These are phyloP conservation scores for Emydocephalus ijimae DNA, from an alignment of 2,113 vertebrate genomes.

Conservation along the genomic window DNA sequence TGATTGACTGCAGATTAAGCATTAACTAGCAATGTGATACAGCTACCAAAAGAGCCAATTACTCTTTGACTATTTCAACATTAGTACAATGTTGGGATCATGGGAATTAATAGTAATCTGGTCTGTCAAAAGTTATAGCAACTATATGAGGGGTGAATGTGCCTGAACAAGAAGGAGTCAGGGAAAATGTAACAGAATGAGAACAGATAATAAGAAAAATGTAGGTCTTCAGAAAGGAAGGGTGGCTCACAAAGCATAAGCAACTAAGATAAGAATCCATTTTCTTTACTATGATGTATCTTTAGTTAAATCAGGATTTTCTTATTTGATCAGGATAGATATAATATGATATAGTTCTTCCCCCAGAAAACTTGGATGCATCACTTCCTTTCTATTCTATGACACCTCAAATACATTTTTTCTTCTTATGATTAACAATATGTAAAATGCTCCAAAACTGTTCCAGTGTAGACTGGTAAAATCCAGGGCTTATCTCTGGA, in stretches of 20 bases:
- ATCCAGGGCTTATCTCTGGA: slow-evolving; percentile 18
- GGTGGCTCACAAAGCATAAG: neutral
- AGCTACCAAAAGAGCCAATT: neutral
- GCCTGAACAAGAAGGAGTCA: neutral
- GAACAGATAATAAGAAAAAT: neutral
- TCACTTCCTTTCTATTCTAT: slow-evolving; percentile 6
- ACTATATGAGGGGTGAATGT: neutral
- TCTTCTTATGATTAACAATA: slow-evolving; percentile 7
- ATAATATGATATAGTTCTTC: neutral
- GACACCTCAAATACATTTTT: neutral
- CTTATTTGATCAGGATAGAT: neutral
- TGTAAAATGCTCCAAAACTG: slow-evolving; percentile 23
- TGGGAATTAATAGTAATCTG: neutral
- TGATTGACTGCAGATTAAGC: too few relatives aligned
- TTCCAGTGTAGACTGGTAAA: slow-evolving; percentile 25
- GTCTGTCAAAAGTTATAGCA: neutral
- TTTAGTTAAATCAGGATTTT: slow-evolving; percentile 4
- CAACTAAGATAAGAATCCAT: neutral
- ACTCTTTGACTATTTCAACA: neutral
- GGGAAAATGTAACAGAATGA: neutral
- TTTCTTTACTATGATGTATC: neutral
- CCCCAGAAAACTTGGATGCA: neutral
- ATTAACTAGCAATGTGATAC: too few relatives aligned
- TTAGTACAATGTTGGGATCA: neutral
- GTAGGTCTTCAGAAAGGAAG: neutral